Evolutionary conservation across 2,797 vertebrate genomes (phyloP).

Genomic region (Myotis findleyi): DNA sequence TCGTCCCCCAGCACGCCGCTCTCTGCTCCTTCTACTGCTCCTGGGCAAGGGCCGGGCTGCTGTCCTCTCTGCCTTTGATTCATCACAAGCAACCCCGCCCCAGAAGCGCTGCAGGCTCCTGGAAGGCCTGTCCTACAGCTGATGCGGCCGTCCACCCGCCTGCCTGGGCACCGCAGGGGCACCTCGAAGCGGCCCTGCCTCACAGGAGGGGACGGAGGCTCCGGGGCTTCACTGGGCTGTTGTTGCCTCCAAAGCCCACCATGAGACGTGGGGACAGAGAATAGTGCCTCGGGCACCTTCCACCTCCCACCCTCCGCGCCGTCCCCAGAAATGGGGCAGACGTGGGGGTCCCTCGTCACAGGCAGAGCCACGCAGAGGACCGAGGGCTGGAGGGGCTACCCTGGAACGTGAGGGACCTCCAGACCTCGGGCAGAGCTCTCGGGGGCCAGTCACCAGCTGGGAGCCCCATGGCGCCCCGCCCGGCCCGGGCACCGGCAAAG

Average conservation of each 20-base stretch:
- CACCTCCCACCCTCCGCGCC: not conserved
- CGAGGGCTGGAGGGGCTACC: not conserved
- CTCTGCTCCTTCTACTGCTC: not conserved
- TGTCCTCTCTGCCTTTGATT: not conserved
- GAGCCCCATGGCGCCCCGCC: too few relatives aligned
- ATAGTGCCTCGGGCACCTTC: not conserved
- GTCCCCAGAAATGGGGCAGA: not conserved
- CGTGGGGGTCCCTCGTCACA: not conserved
- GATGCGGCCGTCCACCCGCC: not conserved
- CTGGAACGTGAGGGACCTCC: not conserved
- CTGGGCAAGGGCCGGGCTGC: not conserved
- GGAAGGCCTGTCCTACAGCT: too few relatives aligned
- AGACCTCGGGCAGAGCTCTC: accelerated
- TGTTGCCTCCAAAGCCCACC: not conserved
- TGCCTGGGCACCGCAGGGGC: not conserved
- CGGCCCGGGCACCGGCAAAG: not conserved
- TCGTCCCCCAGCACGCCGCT: not conserved
- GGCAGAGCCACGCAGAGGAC: too few relatives aligned
- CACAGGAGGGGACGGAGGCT: not conserved
- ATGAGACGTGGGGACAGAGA: accelerated
- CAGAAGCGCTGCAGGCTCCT: not conserved
- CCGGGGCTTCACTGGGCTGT: not conserved
- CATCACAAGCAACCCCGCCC: too few relatives aligned
- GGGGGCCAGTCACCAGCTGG: not conserved
- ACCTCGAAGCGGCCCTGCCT: not conserved